Percentiles rank a stretch among this genome's conserved stretches.
Conservation (phyloP, 2,113 vertebrate species). For the Alaudala cheleensis region DNA sequence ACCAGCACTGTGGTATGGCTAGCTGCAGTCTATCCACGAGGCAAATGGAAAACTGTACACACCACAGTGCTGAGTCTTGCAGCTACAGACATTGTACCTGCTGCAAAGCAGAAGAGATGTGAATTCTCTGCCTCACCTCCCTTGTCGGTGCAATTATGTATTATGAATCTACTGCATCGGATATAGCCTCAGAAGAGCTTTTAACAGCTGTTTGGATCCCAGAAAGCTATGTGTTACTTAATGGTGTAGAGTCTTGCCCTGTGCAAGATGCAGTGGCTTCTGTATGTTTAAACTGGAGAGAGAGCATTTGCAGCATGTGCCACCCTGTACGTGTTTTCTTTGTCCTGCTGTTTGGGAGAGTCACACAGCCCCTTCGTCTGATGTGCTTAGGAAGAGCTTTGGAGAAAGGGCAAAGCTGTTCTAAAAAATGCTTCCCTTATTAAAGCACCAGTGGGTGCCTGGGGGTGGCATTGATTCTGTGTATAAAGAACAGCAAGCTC, state of each 20-base stretch:
- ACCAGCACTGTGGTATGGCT: neutral
- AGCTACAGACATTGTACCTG: neutral
- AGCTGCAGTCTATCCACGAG: neutral
- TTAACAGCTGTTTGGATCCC: neutral
- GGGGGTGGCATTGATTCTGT: neutral
- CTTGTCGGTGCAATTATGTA: neutral
- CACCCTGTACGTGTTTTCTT: neutral
- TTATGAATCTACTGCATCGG: rapidly evolving
- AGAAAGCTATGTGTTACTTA: no score
- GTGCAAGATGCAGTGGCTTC: neutral
- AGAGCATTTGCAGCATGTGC: rapidly evolving
- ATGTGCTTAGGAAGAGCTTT: neutral
- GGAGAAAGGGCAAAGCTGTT: neutral
- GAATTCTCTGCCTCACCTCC: neutral
- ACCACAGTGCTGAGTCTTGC: neutral
- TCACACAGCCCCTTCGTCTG: rapidly evolving
- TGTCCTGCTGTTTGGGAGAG: rapidly evolving
- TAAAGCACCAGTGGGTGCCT: neutral
- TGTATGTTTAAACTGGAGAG: rapidly evolving
- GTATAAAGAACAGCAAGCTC: neutral
- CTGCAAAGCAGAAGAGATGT: neutral
- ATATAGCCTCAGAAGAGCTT: rapidly evolving
- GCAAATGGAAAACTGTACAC: neutral
- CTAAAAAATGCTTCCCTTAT: neutral
- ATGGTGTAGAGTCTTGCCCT: neutral